Base-by-base conservation (phyloP, 2,797 vertebrate genomes). In the Mallotus villosus region DNA sequence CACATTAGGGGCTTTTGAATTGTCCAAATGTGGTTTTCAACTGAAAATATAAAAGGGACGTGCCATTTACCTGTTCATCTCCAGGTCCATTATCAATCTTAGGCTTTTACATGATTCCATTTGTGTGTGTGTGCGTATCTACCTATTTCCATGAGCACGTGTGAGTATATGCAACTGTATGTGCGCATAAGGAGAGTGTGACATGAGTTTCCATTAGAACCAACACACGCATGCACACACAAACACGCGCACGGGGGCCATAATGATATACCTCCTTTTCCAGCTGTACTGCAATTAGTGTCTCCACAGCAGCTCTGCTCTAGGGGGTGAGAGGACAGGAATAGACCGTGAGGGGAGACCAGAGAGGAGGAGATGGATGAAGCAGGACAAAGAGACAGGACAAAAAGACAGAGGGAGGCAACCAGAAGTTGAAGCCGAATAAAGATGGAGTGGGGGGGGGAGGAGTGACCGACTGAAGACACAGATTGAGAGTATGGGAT, bases 271-370 rank as follows among this genome's bases (percentile, higher is more conserved):
- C 68, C 34, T 14, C 68, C 32, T 46, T 46, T 46, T 61, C 34
- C 34, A 61, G 68, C 58, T 61, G 37, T 58, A 60, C 34, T 61
- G 34, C 37, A 61, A 61, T 62, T 70, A 70, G 34, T 46, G 17
- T 62, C 57, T 61, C 68, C 58, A 46, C 58, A 25, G 68, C 37
- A 46, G 37, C 68, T 24, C 27, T 58, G 5, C 57, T 16, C 4
- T 9, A 41, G 21, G 7, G 25, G 46, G 4, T 22, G 25, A 51
- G 46, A 58, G 11, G 12, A 4, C 12, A 32, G 17, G 24, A 4
- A 22, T 11, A 4, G n/a, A 22, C 8, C 27, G 27, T 3, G 24
- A 27, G 22, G 17, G 66, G 16, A 17, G 21, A 12, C 16, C 4
- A 24, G 21, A n/a, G 24, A 5, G 17, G 21, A 34, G 8, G 63